Percentiles rank a stretch among this genome's conserved stretches.
Evolutionary conservation across 1,140 invertebrate species (phyloP).

Genomic region (Lithobius niger): DNA sequence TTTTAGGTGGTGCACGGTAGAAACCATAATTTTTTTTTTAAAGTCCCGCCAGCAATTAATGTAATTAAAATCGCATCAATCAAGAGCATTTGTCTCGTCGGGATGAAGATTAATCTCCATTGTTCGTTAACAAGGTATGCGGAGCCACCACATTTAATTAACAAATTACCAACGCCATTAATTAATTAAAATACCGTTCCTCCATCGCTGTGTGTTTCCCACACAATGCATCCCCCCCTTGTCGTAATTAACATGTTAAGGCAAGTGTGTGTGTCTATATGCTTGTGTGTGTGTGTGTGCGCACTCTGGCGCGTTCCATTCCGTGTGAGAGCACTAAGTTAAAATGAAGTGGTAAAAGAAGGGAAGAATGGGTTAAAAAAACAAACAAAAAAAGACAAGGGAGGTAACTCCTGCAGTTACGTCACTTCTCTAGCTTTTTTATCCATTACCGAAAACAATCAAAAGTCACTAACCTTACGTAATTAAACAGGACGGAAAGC

Average conservation of each 20-base stretch:
- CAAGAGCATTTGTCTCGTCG: conserved; percentile 2
- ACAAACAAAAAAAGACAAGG: neutral
- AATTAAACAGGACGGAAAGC: no score
- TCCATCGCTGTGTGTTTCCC: neutral
- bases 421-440: neutral
- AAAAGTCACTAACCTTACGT: no score
- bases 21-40: neutral
- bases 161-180: conserved; percentile 10
- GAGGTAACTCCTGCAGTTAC: no score
- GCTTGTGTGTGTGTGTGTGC: no score
- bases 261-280: no score
- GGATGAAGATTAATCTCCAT: conserved; percentile 8
- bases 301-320: no score
- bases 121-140: neutral
- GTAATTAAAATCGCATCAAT: conserved; percentile 10
- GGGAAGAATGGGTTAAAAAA: neutral
- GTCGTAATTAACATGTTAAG: conserved; percentile 8
- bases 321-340: neutral
- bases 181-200: conserved; percentile 4
- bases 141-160: conserved; percentile 3
- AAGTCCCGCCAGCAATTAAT: conserved; percentile 1
- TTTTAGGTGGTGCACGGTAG: neutral
- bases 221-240: neutral
- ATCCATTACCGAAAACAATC: no score
- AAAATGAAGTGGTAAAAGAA: neutral